phyloP scores from a whole-genome alignment of 2,888 invertebrate genomes.

The Chrysodeixis includens region DNA sequence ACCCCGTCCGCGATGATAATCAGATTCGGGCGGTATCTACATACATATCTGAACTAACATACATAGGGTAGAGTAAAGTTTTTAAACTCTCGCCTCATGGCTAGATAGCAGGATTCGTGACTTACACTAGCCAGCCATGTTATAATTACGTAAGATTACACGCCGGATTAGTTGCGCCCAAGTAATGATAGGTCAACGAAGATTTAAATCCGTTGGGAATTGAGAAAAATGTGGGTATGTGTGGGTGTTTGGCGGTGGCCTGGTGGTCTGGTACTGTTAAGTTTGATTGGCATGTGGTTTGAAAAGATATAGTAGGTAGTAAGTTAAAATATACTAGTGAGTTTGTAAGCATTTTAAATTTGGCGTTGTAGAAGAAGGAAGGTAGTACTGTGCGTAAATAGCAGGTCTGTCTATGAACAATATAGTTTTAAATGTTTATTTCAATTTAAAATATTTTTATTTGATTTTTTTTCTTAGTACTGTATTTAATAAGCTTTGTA shows the following conservation, averaged over 20 bases:
- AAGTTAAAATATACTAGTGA: too few relatives aligned
- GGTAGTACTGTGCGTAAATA: too few relatives aligned
- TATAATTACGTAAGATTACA: slow-evolving; percentile 87
- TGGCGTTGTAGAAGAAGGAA: too few relatives aligned
- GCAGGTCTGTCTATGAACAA: too few relatives aligned
- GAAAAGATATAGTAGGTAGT: too few relatives aligned
- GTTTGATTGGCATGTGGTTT: background rate
- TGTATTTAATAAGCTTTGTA: too few relatives aligned
- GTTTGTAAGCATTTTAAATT: too few relatives aligned
- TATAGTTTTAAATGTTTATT: too few relatives aligned
- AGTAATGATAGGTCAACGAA: slow-evolving; percentile 76
- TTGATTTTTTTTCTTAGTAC: too few relatives aligned
- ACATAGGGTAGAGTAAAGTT: slow-evolving; percentile 64
- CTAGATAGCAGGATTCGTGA: slow-evolving; percentile 86
- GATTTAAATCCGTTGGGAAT: slow-evolving; percentile 65
- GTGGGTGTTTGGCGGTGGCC: slow-evolving; percentile 47
- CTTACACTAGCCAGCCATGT: slow-evolving; percentile 82
- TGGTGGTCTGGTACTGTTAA: slow-evolving; percentile 44
- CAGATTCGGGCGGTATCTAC: slow-evolving; percentile 78
- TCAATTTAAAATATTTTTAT: too few relatives aligned
- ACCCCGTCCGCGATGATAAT: slow-evolving; percentile 78
- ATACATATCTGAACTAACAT: slow-evolving; percentile 63
- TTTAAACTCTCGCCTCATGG: slow-evolving; percentile 74
- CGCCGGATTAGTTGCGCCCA: slow-evolving; percentile 73
- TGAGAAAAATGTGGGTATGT: slow-evolving; percentile 59